Conservation (phyloP, 2,113 vertebrate genomes). For the Lophius piscatorius region DNA sequence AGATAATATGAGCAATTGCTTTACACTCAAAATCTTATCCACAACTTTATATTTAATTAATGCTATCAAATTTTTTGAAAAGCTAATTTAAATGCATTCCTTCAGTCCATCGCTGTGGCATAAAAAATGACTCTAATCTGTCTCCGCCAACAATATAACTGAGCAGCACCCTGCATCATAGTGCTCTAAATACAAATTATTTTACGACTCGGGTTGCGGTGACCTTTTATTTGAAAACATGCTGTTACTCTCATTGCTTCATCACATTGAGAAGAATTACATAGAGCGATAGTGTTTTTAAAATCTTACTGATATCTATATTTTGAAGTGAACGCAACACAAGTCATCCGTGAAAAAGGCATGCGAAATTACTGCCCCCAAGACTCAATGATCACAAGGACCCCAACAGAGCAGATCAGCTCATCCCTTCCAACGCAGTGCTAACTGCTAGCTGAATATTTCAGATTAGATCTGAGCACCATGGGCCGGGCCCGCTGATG, state of each 20-base stretch:
- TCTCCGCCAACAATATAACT: constrained; percentile 24
- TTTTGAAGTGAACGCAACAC: constrained; percentile 42
- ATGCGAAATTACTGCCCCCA: constrained; percentile 46
- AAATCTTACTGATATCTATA: constrained; percentile 40
- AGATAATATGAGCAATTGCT: constrained; percentile 61
- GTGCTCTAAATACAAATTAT: neutral
- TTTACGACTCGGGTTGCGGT: constrained; percentile 21
- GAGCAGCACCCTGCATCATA: constrained; percentile 1
- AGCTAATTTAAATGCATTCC: constrained; percentile 48
- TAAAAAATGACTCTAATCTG: constrained; percentile 21
- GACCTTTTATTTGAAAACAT: constrained; percentile 22
- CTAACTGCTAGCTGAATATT: constrained; percentile 75
- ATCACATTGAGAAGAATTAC: no score
- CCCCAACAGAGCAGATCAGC: constrained; percentile 58
- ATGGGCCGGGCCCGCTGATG: constrained; percentile 68
- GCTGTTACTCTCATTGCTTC: no score
- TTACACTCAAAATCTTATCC: constrained; percentile 51
- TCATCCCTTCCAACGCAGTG: constrained; percentile 60
- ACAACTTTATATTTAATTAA: constrained; percentile 58
- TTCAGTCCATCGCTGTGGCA: constrained; percentile 20
- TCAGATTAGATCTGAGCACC: constrained; percentile 75
- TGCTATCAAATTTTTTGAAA: constrained; percentile 43
- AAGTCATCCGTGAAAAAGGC: constrained; percentile 48
- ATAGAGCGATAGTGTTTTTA: constrained; percentile 26
- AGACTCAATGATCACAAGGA: constrained; percentile 50